Conservation (phyloP, 2,113 vertebrate species). For the Scortum barcoo region DNA sequence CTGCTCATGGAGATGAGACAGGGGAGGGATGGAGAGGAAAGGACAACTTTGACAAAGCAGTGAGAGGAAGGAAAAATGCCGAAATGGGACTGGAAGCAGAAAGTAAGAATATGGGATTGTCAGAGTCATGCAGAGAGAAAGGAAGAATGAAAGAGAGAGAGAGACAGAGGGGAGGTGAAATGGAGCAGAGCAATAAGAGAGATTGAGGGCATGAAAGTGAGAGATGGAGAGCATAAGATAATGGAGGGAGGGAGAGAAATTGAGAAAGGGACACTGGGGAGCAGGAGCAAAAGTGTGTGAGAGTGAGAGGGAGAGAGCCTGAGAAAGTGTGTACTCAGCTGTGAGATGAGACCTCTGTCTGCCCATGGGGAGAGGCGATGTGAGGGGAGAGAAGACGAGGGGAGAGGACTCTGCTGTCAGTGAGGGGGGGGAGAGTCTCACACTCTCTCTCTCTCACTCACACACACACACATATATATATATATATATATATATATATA, state of each 20-base stretch:
- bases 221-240: conserved; percentile 79
- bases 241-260: conserved; percentile 81
- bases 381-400: conserved; percentile 67
- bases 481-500: background rate
- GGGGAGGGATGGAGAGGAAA: conserved; percentile 32
- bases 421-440: conserved; percentile 67
- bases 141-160: conserved; percentile 50
- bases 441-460: conserved; percentile 37
- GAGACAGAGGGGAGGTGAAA: conserved; percentile 69
- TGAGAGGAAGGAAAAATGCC: conserved; percentile 31
- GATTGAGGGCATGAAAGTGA: conserved; percentile 81
- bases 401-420: conserved; percentile 71
- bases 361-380: conserved; percentile 75
- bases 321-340: conserved; percentile 86
- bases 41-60: conserved; percentile 45
- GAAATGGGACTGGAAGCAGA: conserved; percentile 50
- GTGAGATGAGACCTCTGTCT: conserved; percentile 85
- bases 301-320: conserved; percentile 79
- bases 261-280: conserved; percentile 81
- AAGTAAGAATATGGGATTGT: conserved; percentile 35
- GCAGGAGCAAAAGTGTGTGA: conserved; percentile 80
- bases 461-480: conserved; percentile 17
- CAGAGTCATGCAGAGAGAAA: conserved; percentile 40
- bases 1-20: conserved; percentile 46
- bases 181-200: conserved; percentile 78